Evolutionary conservation across 2,888 invertebrate species (phyloP), one percentile per base, ranked within the genome.

Genomic region (Horisme vitalbata): DNA sequence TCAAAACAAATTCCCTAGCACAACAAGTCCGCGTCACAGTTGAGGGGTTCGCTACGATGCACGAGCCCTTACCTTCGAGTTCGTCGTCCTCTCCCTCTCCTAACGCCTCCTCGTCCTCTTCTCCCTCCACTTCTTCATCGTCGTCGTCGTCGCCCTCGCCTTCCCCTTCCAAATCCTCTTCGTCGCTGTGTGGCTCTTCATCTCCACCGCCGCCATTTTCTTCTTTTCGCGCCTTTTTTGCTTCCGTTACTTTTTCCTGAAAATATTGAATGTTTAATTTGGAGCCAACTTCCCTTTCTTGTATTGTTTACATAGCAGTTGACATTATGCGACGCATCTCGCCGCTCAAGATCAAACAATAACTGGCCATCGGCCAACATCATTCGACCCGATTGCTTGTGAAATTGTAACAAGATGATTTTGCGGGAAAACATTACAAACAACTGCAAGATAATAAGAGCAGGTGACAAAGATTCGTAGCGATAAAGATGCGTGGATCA

Each of bases 191-290:
- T 54, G 85, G 85, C 50, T 92, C 93, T 13, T 91, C 91, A 5
- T 91, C 91, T 24, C 90, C 91, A 14, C 92, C 93, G 43, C 93
- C 94, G 20, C 94, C 94, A 68, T 95, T 94, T 75, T 95, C 94
- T 73, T 94, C 94, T 87, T 94, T 95, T 90, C 94, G 94, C 84
- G 93, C 93, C 87, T 95, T 95, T 90, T 95, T 95, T 60, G 93
- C 92, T 51, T 94, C 94, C 45, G 94, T 93, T 59, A 89, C 90
- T 86, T 94, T 94, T 60, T 94, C 94, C 94, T 94, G 77, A 61
- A 71, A 71, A 34, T 33, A 54, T 31, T 11, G 31, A 34, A 45
- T 1, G 4, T 8, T 41, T 51, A 57, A 13, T 31, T 31, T 60
- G 43, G 46, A 12, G 30, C 8, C 15, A 45, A 50, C 41, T 46